Percentiles rank a stretch among this genome's conserved stretches.
Conservation (phyloP, 37 sponge, comb jelly and placozoan species). For the Tethya wilhelma region DNA sequence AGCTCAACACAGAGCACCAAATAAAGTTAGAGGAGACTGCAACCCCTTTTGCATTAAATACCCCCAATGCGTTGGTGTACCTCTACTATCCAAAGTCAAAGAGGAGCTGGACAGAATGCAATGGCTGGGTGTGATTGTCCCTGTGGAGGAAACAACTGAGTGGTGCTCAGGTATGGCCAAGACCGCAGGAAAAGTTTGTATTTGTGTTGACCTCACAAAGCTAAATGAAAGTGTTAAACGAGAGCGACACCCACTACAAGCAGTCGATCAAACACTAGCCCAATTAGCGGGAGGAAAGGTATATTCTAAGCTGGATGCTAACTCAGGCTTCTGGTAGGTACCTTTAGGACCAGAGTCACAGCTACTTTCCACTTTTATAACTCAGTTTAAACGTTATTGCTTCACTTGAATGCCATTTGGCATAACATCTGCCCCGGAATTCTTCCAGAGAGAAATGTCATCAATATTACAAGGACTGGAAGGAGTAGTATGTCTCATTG, state of each 20-base stretch:
- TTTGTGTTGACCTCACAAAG: conserved; percentile 55
- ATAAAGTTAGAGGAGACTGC: conserved; percentile 10
- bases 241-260: conserved; percentile 24
- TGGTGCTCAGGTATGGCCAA: conserved; percentile 49
- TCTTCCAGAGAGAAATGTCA: conserved; percentile 29
- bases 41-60: conserved; percentile 12
- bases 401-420: too few relatives aligned
- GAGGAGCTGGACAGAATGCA: conserved; percentile 46
- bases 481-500: too few relatives aligned
- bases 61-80: conserved; percentile 37
- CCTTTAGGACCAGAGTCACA: conserved; percentile 23
- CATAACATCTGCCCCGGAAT: conserved; percentile 22
- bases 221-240: conserved; percentile 46
- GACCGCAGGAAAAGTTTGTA: conserved; percentile 2
- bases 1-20: conserved; percentile 18
- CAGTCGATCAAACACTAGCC: conserved; percentile 47
- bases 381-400: too few relatives aligned
- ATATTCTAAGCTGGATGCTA: conserved; percentile 51
- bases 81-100: conserved; percentile 12
- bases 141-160: conserved; percentile 22
- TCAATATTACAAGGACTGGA: conserved; percentile 22
- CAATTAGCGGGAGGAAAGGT: conserved; percentile 25
- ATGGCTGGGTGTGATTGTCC: conserved; percentile 18
- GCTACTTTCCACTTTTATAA: conserved; percentile 51
- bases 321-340: conserved; percentile 58